Evolutionary conservation across 2,797 vertebrate species (phyloP).

Genomic region (Acrossocheilus fasciatus): DNA sequence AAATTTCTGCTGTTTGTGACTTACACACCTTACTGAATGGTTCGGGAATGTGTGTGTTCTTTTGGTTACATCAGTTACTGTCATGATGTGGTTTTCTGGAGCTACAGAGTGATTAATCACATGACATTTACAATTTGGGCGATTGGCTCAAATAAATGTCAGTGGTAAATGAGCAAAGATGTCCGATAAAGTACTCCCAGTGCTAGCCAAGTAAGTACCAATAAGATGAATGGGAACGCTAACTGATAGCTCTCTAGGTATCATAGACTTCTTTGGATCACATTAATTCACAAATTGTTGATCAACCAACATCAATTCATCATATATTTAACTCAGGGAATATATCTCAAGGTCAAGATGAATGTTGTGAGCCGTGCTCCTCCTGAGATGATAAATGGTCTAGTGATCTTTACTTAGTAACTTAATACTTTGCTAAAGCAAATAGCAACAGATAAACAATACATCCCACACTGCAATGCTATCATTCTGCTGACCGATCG

Average conservation of each 20-base stretch:
- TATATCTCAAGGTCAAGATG: background rate
- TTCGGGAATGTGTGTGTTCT: background rate
- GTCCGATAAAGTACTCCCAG: background rate
- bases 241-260: conserved; percentile 9
- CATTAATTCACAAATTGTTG: background rate
- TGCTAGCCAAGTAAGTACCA: background rate
- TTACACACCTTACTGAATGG: background rate
- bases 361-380: background rate
- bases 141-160: background rate
- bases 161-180: background rate
- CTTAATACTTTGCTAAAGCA: background rate
- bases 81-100: background rate
- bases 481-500: background rate
- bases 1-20: background rate
- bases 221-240: background rate
- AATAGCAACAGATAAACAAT: background rate
- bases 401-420: background rate
- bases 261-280: background rate
- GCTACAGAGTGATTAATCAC: background rate
- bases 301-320: background rate
- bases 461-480: background rate
- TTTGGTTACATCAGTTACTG: background rate
- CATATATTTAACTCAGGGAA: background rate
- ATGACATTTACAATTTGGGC: conserved; percentile 13
- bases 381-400: background rate